Evolutionary conservation across 1,140 invertebrate genomes (phyloP), one percentile per base, ranked within the genome.

Genomic region (Magallana angulata): DNA sequence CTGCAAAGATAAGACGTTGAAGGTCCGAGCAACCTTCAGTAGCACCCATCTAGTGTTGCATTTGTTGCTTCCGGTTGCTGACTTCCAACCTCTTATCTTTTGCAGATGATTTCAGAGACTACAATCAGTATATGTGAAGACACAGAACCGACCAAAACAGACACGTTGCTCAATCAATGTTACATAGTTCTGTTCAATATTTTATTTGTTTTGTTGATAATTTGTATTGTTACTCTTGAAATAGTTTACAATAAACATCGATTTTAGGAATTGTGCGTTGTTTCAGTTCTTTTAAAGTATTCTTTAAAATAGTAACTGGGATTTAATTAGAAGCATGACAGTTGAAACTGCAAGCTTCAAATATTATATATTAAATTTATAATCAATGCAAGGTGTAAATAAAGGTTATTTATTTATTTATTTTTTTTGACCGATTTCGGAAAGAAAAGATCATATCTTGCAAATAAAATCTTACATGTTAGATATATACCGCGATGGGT

Each of bases 21-120:
- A 57, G 36, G 48, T 82, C 48, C 57, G 12, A 82, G 57, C 48
- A 82, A 82, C 36, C 48, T 16, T 48, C 36, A 48, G 36, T 48
- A 8, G 57, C 16, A 6, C n/a, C 36, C 48, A 56, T 8, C 11
- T 12, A 30, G 57, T 56, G 81, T 57, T 18, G 18, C 14, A 64
- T 16, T 18, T 18, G 18, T 64, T 57, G 6, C 3, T 82, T 7
- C 9, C 36, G 48, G 57, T n/a, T 57, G 57, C 81, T 82, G 48
- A 82, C 48, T 57, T 57, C 18, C 81, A 57, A 58, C 48, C 36
- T 58, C 48, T 82, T 82, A 57, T 82, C 81, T 82, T 57, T 82
- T 82, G 48, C 81, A 82, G 81, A 82, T n/a, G n/a, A 57, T 24
- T 82, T 82, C 81, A 82, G 14, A 82, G 81, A 82, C n/a, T n/a